These are phyloP conservation scores for Indicator indicator DNA, from an alignment of 2,113 vertebrate genomes.

Conservation along the genomic window DNA sequence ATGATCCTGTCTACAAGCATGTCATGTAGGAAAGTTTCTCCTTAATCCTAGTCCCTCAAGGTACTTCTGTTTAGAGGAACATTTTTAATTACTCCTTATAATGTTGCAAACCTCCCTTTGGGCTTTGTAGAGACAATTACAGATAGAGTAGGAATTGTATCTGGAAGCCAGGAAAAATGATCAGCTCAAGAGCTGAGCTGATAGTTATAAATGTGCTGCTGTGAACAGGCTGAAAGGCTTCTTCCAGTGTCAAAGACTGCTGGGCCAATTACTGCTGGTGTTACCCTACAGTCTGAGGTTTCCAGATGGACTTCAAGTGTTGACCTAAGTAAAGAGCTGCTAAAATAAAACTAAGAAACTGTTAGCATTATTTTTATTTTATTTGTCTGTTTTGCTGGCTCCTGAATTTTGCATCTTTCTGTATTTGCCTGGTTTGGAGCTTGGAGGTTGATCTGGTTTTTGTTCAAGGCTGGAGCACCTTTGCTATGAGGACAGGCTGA, in stretches of 20 bases:
- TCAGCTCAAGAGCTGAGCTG: not conserved
- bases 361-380: not conserved
- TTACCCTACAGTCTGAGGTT: not conserved
- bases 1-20: not conserved
- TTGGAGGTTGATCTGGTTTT: not conserved
- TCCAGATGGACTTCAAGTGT: not conserved
- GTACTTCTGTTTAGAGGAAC: not conserved
- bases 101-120: not conserved
- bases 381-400: not conserved
- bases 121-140: not conserved
- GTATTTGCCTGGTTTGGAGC: not conserved
- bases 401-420: not conserved
- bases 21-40: not conserved
- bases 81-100: constrained; percentile 13
- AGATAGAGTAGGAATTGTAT: not conserved
- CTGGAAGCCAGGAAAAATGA: not conserved
- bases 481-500: too few relatives aligned
- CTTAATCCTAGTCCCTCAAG: not conserved
- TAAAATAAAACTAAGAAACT: not conserved
- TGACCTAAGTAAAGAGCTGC: not conserved
- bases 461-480: not conserved
- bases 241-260: not conserved
- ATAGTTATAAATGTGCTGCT: not conserved
- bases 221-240: not conserved
- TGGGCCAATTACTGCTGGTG: not conserved